These are phyloP conservation scores for Drosophila lacicola DNA, from an alignment of 2,888 invertebrate species.

Conservation along the genomic window DNA sequence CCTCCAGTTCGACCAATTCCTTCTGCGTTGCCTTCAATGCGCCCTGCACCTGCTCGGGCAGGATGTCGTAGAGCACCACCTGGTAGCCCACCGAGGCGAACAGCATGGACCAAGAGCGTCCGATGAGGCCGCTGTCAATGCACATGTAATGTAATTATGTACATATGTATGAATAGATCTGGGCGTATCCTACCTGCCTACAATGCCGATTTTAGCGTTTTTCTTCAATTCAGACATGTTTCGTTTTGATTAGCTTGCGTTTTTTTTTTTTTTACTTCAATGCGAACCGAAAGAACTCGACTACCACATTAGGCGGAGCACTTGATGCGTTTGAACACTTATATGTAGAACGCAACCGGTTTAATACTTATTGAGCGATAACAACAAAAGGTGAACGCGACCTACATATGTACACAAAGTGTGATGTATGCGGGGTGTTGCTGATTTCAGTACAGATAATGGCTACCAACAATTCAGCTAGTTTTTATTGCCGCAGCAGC, in stretches of 20 bases:
- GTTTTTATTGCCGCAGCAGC: constrained; percentile 28
- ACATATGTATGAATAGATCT: not conserved
- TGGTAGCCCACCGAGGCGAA: constrained; percentile 96
- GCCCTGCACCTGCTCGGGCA: constrained; percentile 90
- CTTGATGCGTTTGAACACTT: constrained; percentile 50
- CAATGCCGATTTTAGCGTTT: constrained; percentile 90
- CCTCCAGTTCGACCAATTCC: constrained; percentile 90
- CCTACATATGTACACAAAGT: constrained; percentile 47
- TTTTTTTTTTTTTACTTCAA: not conserved
- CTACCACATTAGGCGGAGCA: constrained; percentile 32
- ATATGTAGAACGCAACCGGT: constrained; percentile 57
- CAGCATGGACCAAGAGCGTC: constrained; percentile 98
- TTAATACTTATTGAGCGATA: constrained; percentile 68
- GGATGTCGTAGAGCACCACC: constrained; percentile 94
- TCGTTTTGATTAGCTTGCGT: constrained; percentile 8
- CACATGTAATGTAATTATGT: not conserved
- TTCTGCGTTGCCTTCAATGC: constrained; percentile 91
- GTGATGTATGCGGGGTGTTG: constrained; percentile 39
- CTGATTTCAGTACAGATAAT: constrained; percentile 53
- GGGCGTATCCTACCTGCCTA: constrained; percentile 88
- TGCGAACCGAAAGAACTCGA: constrained; percentile 12
- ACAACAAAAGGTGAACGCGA: constrained; percentile 73
- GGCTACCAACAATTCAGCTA: constrained; percentile 20
- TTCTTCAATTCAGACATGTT: constrained; percentile 82
- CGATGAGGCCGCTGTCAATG: constrained; percentile 93